Conservation (phyloP, 2,888 invertebrate species). For the Liopterus haemorrhoidalis region DNA sequence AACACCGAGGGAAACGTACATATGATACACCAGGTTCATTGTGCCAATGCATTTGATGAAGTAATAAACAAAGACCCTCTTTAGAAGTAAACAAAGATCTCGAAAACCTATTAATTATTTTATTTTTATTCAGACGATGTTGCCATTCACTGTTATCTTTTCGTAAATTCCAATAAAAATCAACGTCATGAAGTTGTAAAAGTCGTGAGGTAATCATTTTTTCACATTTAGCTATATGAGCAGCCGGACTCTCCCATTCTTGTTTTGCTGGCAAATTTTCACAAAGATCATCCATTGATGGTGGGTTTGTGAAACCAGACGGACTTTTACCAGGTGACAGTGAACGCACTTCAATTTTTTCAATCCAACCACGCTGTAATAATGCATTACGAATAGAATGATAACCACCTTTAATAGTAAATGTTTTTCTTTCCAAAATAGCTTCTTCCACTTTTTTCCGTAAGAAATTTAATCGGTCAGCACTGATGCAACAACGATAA, state of each 20-base stretch:
- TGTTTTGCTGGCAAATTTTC: slow-evolving; percentile 43
- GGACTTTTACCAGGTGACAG: slow-evolving; percentile 10
- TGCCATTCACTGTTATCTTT: slow-evolving; percentile 75
- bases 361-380: slow-evolving; percentile 66
- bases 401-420: slow-evolving; percentile 61
- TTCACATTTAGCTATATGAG: slow-evolving; percentile 59
- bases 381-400: slow-evolving; percentile 65
- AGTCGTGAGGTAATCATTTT: slow-evolving; percentile 63
- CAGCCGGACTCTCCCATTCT: slow-evolving; percentile 43
- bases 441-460: slow-evolving; percentile 61
- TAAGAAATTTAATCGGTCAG: slow-evolving; percentile 59
- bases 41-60: slow-evolving; percentile 81
- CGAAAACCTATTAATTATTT: slow-evolving; percentile 74
- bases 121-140: slow-evolving; percentile 54
- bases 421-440: slow-evolving; percentile 59
- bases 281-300: slow-evolving; percentile 40
- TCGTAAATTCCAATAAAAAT: slow-evolving; percentile 86
- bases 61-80: slow-evolving; percentile 73
- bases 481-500: slow-evolving; percentile 56
- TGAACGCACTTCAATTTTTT: slow-evolving; percentile 51
- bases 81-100: slow-evolving; percentile 88
- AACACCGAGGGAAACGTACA: slow-evolving; percentile 77
- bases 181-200: slow-evolving; percentile 71
- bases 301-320: slow-evolving; percentile 6
- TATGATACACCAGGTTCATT: slow-evolving; percentile 74